Evolutionary conservation across 2,888 invertebrate species (phyloP).

Genomic region (Lasioglossum villosulum): DNA sequence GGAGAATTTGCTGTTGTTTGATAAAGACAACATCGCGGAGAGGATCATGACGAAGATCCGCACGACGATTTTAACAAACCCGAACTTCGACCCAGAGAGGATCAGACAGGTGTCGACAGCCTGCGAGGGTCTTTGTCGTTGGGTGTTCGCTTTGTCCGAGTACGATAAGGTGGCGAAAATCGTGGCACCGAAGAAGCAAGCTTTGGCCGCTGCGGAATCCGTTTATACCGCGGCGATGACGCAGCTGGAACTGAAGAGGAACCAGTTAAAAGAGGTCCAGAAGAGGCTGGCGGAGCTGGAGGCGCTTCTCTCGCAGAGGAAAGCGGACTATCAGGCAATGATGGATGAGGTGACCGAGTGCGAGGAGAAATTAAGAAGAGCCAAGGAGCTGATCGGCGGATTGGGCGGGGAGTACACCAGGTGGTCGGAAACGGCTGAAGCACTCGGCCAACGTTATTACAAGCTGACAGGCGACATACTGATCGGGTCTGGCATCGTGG

Average conservation of each 20-base stretch:
- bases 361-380: conserved; percentile 93
- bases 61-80: conserved; percentile 92
- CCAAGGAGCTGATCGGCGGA: conserved; percentile 96
- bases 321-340: conserved; percentile 88
- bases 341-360: conserved; percentile 95
- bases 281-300: conserved; percentile 90
- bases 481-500: conserved; percentile 94
- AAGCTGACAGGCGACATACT: conserved; percentile 93
- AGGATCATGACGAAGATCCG: conserved; percentile 93
- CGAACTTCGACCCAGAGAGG: conserved; percentile 96
- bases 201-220: conserved; percentile 93
- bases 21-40: conserved; percentile 96
- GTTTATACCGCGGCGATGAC: conserved; percentile 91
- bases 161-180: conserved; percentile 97
- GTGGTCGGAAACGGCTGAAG: conserved; percentile 93
- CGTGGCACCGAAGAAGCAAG: conserved; percentile 96
- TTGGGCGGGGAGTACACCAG: conserved; percentile 96
- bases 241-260: conserved; percentile 92
- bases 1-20: conserved; percentile 93
- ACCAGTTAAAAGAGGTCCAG: conserved; percentile 89
- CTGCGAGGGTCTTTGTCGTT: conserved; percentile 96
- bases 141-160: conserved; percentile 97
- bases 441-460: conserved; percentile 89
- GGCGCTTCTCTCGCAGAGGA: conserved; percentile 89
- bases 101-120: conserved; percentile 94